A percentile compares a stretch with the other conserved stretches of the same genome.
Conservation (phyloP, 2,888 invertebrate species). For the Latrodectus hesperus region DNA sequence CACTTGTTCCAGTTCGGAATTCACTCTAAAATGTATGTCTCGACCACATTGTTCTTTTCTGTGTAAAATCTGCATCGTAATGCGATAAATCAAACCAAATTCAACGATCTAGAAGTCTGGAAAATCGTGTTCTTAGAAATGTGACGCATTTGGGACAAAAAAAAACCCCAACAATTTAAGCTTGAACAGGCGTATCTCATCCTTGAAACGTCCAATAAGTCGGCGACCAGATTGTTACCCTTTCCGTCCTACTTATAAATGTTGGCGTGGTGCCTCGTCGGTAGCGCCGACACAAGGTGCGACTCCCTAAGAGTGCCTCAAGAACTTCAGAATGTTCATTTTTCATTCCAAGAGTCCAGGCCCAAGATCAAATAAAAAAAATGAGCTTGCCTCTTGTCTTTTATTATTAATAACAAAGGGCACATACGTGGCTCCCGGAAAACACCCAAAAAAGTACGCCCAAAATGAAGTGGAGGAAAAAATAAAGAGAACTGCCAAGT, state of each 20-base stretch:
- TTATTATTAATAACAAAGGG: conserved; percentile 61
- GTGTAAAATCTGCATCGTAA: no score
- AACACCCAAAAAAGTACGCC: conserved; percentile 51
- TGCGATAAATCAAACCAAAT: no score
- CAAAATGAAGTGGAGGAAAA: conserved; percentile 21
- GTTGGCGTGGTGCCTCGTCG: conserved; percentile 29
- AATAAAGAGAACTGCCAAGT: conserved; percentile 8
- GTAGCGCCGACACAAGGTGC: conserved; percentile 46
- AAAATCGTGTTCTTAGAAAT: no score
- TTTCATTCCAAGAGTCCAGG: conserved; percentile 16
- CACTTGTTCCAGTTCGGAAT: no score
- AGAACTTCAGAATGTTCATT: conserved; percentile 21
- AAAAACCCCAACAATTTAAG: no score
- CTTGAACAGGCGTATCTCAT: no score
- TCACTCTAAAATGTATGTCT: no score
- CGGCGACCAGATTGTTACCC: neutral
- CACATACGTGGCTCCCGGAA: conserved; percentile 55
- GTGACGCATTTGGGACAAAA: no score
- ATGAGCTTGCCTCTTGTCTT: conserved; percentile 24
- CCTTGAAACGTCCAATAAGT: no score
- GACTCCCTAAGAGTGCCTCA: conserved; percentile 4
- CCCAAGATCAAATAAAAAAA: conserved; percentile 6
- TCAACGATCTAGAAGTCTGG: no score
- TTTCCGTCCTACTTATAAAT: neutral
- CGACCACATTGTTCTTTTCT: no score